A percentile compares a stretch with the other conserved stretches of the same genome.
phyloP scores from a whole-genome alignment of 2,888 invertebrate genomes.

The Operophtera brumata region DNA sequence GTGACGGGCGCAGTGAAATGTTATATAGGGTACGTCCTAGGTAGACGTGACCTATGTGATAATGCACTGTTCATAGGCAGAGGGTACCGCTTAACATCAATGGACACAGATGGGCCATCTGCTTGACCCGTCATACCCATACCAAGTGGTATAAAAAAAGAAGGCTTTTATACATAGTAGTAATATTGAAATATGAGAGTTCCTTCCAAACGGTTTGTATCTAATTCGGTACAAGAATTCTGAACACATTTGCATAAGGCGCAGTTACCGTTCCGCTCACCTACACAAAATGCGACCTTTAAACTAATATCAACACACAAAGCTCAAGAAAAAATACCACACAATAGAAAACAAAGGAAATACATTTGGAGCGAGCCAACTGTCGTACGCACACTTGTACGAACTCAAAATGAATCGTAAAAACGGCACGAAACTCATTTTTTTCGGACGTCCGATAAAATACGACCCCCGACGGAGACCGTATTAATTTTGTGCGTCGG shows the following conservation, averaged over 20 bases:
- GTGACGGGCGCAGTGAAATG: too few species aligned
- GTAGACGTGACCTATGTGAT: too few species aligned
- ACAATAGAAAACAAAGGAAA: slow-evolving; percentile 69
- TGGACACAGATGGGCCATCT: too few species aligned
- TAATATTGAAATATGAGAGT: background rate
- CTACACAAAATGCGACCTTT: slow-evolving; percentile 56
- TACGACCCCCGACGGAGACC: slow-evolving; percentile 59
- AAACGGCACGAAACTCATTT: slow-evolving; percentile 61
- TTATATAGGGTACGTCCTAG: too few species aligned
- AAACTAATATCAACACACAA: slow-evolving; percentile 64
- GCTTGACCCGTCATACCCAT: too few species aligned
- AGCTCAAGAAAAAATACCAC: slow-evolving; percentile 51
- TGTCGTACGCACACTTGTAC: slow-evolving; percentile 64
- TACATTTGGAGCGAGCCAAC: slow-evolving; percentile 72
- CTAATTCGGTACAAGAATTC: slow-evolving; percentile 10
- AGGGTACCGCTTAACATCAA: too few species aligned
- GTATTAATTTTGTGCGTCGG: slow-evolving; percentile 71
- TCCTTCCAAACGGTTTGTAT: slow-evolving; percentile 8
- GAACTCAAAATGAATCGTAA: slow-evolving; percentile 67
- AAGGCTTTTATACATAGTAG: too few species aligned
- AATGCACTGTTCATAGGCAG: too few species aligned
- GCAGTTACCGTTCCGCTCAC: slow-evolving; percentile 39
- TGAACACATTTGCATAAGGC: slow-evolving; percentile 25
- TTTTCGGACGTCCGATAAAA: slow-evolving; percentile 61
- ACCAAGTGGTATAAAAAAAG: too few species aligned